Evolutionary conservation across 92 coral and sea anemone species (phyloP).

Genomic region (Hydrozoanthus gracilis): DNA sequence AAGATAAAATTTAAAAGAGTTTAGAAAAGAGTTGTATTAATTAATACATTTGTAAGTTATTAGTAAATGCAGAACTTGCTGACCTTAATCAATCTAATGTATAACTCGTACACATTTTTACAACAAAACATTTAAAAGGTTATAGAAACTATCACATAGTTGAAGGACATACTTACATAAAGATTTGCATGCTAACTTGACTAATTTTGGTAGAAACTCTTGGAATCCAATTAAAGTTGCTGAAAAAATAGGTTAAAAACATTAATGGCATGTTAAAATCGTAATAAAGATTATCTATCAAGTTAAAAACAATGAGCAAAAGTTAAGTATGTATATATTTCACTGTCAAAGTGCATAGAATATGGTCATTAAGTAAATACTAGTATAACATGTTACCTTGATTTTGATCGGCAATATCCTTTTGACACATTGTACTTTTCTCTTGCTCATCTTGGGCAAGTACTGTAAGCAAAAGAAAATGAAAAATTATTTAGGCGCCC

Average conservation of each 20-base stretch:
- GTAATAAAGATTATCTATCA: background rate
- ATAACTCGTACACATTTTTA: no score
- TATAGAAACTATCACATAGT: background rate
- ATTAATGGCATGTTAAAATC: background rate
- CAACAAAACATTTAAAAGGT: no score
- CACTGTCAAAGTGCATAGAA: no score
- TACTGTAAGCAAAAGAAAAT: slow-evolving; percentile 49
- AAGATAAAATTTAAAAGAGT: no score
- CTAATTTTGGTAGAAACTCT: slow-evolving; percentile 90
- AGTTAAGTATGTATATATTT: background rate
- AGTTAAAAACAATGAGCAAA: background rate
- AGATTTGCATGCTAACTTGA: slow-evolving; percentile 84
- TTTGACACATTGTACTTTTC: slow-evolving; percentile 68
- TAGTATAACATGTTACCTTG: slow-evolving; percentile 67
- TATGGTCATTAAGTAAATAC: background rate
- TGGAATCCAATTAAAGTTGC: slow-evolving; percentile 83
- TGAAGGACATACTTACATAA: slow-evolving; percentile 68
- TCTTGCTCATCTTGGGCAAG: slow-evolving; percentile 92
- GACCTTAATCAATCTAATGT: no score
- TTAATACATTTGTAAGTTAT: no score
- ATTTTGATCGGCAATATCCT: slow-evolving; percentile 87
- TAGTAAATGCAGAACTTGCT: no score
- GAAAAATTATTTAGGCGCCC: background rate
- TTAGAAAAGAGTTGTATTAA: no score
- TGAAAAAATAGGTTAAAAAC: slow-evolving; percentile 22